Evolutionary conservation across 1,140 invertebrate species (phyloP).

Genomic region (Episyrphus balteatus): DNA sequence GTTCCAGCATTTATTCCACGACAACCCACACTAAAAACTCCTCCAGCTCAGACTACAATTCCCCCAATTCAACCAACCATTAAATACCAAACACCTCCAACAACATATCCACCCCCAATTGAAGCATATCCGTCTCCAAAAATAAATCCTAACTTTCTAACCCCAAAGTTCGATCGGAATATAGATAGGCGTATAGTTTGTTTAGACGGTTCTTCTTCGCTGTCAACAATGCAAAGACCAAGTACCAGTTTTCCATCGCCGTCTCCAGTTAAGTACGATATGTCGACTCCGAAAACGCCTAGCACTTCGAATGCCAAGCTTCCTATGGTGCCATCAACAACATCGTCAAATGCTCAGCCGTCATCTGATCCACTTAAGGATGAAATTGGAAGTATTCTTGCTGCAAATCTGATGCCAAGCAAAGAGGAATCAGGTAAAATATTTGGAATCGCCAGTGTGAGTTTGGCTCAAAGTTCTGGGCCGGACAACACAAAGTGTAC

Average conservation of each 20-base stretch:
- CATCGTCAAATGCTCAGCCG: not conserved
- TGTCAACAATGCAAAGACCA: constrained; percentile 8
- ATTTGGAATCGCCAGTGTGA: constrained; percentile 37
- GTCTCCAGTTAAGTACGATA: constrained; percentile 14
- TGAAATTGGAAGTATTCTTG: constrained; percentile 29
- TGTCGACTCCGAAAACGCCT: constrained; percentile 5
- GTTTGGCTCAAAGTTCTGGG: constrained; percentile 33
- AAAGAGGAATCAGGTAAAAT: constrained; percentile 38
- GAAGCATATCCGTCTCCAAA: constrained; percentile 35
- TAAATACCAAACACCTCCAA: constrained; percentile 30
- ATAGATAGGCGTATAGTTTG: not conserved
- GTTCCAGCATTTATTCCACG: constrained; percentile 13
- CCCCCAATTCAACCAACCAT: constrained; percentile 16
- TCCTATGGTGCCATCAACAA: constrained; percentile 4
- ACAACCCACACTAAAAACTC: constrained; percentile 14
- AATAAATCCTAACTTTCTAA: constrained; percentile 33
- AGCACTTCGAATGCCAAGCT: constrained; percentile 2
- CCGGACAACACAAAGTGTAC: constrained; percentile 36
- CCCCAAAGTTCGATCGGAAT: constrained; percentile 29
- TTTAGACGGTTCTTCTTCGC: not conserved
- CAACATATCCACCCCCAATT: constrained; percentile 33
- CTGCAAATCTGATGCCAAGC: constrained; percentile 35
- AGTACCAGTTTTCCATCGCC: constrained; percentile 14
- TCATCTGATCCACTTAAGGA: constrained; percentile 25
- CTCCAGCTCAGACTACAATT: not conserved